phyloP scores from a whole-genome alignment of 1,140 invertebrate species.

The Bathynomus jamesi region DNA sequence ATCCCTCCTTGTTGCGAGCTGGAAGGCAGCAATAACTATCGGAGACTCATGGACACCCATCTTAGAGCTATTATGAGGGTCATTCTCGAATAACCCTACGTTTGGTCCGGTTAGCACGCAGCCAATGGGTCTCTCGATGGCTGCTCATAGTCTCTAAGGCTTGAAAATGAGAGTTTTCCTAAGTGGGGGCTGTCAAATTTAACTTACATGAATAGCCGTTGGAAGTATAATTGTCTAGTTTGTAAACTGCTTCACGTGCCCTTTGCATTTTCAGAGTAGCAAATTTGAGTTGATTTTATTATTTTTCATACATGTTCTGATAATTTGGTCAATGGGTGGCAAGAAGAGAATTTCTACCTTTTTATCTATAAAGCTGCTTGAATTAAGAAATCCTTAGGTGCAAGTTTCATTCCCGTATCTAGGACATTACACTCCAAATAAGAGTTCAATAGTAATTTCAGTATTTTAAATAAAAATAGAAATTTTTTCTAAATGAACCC shows the following conservation, averaged over 20 bases:
- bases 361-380: neutral
- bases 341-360: neutral
- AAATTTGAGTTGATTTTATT: neutral
- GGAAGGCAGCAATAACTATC: neutral
- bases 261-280: neutral
- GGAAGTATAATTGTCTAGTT: conserved; percentile 1
- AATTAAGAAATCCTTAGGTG: neutral
- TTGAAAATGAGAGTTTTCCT: neutral
- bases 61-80: neutral
- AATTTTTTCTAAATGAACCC: neutral
- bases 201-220: neutral
- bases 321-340: neutral
- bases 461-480: neutral
- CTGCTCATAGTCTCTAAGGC: neutral
- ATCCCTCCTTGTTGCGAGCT: neutral
- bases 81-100: neutral
- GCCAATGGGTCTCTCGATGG: neutral
- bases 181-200: neutral
- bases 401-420: neutral
- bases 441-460: neutral
- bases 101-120: neutral
- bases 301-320: neutral
- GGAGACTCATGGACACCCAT: neutral
- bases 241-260: neutral
- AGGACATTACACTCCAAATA: neutral